These are phyloP conservation scores for Serilophus lunatus DNA, from an alignment of 2,113 vertebrate genomes.

Conservation along the genomic window DNA sequence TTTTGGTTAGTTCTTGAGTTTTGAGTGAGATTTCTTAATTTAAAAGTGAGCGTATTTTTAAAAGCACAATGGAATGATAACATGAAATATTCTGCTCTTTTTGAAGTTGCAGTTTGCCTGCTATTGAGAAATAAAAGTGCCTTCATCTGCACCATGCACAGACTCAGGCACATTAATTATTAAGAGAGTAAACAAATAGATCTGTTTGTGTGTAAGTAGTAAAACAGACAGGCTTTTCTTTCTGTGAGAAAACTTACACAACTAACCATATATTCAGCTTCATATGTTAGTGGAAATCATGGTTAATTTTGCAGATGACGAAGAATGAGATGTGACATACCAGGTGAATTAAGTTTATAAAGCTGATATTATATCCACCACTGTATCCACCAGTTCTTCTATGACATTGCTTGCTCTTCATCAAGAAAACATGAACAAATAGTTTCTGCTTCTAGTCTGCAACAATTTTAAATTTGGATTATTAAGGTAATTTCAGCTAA, in stretches of 20 bases:
- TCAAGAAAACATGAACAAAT: neutral
- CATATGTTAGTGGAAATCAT: neutral
- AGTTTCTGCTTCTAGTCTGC: neutral
- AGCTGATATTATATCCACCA: neutral
- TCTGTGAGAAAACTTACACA: neutral
- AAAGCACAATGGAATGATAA: neutral
- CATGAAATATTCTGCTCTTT: neutral
- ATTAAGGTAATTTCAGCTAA: neutral
- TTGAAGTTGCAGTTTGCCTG: neutral
- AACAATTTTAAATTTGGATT: neutral
- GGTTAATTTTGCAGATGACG: neutral
- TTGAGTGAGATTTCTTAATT: neutral
- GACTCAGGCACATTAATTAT: neutral
- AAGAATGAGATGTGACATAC: neutral
- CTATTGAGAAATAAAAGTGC: neutral
- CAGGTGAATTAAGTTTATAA: neutral
- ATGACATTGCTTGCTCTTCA: neutral
- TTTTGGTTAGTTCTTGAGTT: neutral
- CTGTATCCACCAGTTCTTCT: neutral
- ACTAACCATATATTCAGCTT: neutral
- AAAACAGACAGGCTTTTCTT: neutral
- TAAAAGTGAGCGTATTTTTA: neutral
- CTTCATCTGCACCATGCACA: neutral
- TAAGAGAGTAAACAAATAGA: neutral
- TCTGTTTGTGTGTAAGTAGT: neutral